Percentiles rank a stretch among this genome's conserved stretches.
Evolutionary conservation across 2,113 vertebrate species (phyloP).

Genomic region (Protobothrops mucrosquamatus): DNA sequence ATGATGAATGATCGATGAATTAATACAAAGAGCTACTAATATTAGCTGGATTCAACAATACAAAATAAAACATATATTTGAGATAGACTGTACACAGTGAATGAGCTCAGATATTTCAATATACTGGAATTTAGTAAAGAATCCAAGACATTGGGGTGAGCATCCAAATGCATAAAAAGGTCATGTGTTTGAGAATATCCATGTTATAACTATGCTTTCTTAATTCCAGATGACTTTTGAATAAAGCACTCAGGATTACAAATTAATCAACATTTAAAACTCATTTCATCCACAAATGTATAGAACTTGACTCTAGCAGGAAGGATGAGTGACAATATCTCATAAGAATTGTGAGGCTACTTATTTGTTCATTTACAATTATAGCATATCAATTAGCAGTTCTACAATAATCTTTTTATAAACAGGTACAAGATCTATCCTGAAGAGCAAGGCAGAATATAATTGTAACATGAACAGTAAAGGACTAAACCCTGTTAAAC

Average conservation of each 20-base stretch:
- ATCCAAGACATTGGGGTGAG: background rate
- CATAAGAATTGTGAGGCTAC: background rate
- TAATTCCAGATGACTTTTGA: conserved; percentile 25
- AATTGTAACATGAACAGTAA: conserved; percentile 3
- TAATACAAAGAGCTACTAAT: background rate
- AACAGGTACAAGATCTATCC: conserved; percentile 9
- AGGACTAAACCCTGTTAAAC: background rate
- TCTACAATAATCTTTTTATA: conserved; percentile 2
- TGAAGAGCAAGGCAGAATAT: background rate
- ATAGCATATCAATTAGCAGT: conserved; percentile 11
- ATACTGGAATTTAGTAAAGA: background rate
- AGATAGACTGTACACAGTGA: rapidly evolving
- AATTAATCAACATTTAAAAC: background rate
- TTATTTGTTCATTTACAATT: conserved; percentile 13
- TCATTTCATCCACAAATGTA: background rate
- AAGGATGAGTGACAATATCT: background rate
- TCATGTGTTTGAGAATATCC: background rate
- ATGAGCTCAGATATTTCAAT: conserved; percentile 3
- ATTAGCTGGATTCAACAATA: background rate
- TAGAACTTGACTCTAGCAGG: conserved; percentile 31
- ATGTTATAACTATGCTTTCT: conserved; percentile 24
- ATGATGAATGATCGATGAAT: background rate
- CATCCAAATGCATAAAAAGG: background rate
- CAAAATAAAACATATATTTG: background rate
- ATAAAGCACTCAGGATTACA: conserved; percentile 19